phyloP scores from a whole-genome alignment of 2,888 invertebrate species.

The Sycophila texana region DNA sequence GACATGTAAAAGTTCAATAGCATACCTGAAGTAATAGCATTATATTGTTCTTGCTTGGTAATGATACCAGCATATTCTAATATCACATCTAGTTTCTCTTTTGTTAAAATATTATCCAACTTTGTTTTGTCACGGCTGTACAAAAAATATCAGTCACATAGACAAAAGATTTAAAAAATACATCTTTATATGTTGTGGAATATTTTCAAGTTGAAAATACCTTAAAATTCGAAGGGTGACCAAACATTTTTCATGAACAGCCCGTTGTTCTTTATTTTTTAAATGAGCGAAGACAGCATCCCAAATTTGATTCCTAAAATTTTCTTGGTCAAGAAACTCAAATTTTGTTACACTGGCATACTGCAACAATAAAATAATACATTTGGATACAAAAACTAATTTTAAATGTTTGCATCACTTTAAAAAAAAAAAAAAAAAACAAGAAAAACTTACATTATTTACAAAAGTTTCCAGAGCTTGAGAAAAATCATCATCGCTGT shows the following conservation, averaged over 20 bases:
- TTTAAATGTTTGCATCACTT: not conserved
- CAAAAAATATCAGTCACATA: conserved; percentile 56
- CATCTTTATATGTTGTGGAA: conserved; percentile 23
- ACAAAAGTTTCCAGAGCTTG: conserved; percentile 72
- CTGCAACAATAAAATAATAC: conserved; percentile 72
- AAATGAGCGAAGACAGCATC: conserved; percentile 79
- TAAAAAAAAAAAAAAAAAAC: not conserved
- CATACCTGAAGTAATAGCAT: conserved; percentile 36
- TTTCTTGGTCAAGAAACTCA: conserved; percentile 79
- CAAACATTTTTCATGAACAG: conserved; percentile 79
- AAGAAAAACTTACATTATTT: conserved; percentile 71
- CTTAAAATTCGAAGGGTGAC: conserved; percentile 82
- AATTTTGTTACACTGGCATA: conserved; percentile 79
- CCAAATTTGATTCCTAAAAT: conserved; percentile 80
- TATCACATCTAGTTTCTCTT: conserved; percentile 82
- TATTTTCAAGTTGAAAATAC: conserved; percentile 70
- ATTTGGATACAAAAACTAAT: conserved; percentile 14
- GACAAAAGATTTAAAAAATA: conserved; percentile 17
- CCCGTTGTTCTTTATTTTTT: conserved; percentile 75
- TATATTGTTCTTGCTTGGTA: conserved; percentile 32
- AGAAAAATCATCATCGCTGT: conserved; percentile 64
- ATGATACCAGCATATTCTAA: conserved; percentile 82
- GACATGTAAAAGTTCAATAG: not conserved
- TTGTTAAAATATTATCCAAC: conserved; percentile 82
- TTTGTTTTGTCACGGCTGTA: conserved; percentile 87